Percentiles rank a stretch among this genome's conserved stretches.
Evolutionary conservation across 1,140 invertebrate genomes (phyloP).

Genomic region (Andricus grossulariae): DNA sequence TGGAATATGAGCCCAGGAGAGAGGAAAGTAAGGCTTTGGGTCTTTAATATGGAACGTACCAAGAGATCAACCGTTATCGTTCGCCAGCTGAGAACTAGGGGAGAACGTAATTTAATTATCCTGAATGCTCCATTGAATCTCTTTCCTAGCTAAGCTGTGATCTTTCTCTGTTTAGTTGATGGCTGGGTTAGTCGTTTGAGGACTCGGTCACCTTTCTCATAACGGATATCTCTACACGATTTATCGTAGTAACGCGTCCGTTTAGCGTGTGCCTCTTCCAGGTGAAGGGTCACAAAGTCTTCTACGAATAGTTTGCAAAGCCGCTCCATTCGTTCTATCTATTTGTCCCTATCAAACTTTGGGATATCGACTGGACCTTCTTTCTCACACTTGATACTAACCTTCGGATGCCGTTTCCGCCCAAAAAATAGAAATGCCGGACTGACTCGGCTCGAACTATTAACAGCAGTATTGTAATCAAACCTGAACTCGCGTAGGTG

Average conservation of each 20-base stretch:
- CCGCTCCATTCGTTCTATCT: neutral
- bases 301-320: too few relatives aligned
- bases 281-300: neutral
- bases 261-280: neutral
- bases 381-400: neutral
- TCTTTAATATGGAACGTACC: neutral
- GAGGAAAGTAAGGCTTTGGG: too few relatives aligned
- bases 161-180: neutral
- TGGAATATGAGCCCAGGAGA: too few relatives aligned
- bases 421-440: conserved; percentile 66
- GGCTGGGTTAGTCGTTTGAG: neutral
- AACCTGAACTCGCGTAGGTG: conserved; percentile 53
- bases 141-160: neutral
- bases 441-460: conserved; percentile 54
- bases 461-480: conserved; percentile 55
- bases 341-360: neutral
- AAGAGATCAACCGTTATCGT: neutral
- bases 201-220: neutral
- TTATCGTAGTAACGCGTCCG: conserved; percentile 6
- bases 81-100: too few relatives aligned
- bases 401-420: conserved; percentile 20
- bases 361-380: neutral
- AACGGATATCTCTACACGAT: neutral
- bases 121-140: neutral
- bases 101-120: neutral